Evolutionary conservation across 2,888 invertebrate genomes (phyloP), one percentile per base, ranked within the genome.

Genomic region (Andrena praecox): DNA sequence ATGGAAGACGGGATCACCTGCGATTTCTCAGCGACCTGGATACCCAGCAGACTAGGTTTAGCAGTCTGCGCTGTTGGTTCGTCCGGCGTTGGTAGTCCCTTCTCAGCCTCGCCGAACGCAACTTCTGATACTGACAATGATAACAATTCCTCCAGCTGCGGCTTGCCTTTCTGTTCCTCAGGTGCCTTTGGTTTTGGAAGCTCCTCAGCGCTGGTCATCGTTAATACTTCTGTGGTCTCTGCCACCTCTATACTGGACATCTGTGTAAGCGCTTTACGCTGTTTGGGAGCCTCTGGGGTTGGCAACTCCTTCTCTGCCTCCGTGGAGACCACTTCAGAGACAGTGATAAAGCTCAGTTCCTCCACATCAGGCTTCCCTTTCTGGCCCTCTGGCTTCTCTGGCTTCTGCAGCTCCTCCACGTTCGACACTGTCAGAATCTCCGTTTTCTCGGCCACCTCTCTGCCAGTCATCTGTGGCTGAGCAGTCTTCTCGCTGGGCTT

Each of bases 401-500:
- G 64, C 10, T 85, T 84, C 0, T 78, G 27, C 3, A 93, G 78
- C 20, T 91, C 89, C 50, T 87, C 89, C 2, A 91, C 87, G 59
- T 87, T 89, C 10, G 85, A 84, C 12, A 91, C 86, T 0, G 91
- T 89, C 54, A 91, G 6, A 1, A 92, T 73, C 84, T 93, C 92
- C 3, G 84, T 82, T 54, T 88, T 91, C 70, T 92, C 85, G 12
- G 93, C 81, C 1, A 81, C 64, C 20, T 80, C 80, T 16, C 78
- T 87, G 8, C 86, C 85, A 3, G 89, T 80, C 35, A 95, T 85
- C 63, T 90, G 89, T 0, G 92, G 85, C 27, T 85, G 85, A 0
- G 95, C 95, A 71, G 87, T 91, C 87, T 94, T 94, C 68, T 92
- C 89, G 59, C 88, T 89, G 1, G 94, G 94, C 69, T 87, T 82